phyloP scores from a whole-genome alignment of 2,888 invertebrate species.

The Tetragonisca angustula region DNA sequence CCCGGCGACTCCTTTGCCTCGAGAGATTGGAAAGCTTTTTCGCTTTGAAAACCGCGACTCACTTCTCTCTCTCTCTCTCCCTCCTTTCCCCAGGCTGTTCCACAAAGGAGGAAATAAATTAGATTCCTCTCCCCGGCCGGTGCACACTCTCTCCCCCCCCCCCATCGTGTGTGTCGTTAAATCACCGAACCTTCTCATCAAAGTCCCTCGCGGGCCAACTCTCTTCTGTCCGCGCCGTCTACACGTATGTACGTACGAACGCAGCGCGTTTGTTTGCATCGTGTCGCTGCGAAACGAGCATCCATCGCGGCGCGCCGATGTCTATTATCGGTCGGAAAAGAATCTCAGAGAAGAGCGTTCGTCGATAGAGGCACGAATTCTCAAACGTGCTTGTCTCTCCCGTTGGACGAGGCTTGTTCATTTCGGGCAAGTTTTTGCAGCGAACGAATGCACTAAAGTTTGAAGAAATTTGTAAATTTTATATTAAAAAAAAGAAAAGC shows the following conservation, averaged over 20 bases:
- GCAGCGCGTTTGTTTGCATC: constrained; percentile 61
- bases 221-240: background rate
- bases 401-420: too few species aligned
- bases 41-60: constrained; percentile 58
- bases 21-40: constrained; percentile 72
- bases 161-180: constrained; percentile 44
- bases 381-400: too few species aligned
- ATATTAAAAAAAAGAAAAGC: too few species aligned
- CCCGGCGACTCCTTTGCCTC: constrained; percentile 65
- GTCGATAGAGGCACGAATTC: too few species aligned
- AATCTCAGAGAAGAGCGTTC: fast-evolving
- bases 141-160: background rate
- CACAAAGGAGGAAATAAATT: constrained; percentile 61
- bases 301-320: constrained; percentile 66
- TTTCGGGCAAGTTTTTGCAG: too few species aligned
- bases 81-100: constrained; percentile 33
- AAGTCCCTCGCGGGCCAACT: constrained; percentile 24
- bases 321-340: constrained; percentile 25
- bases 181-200: constrained; percentile 52
- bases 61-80: constrained; percentile 27
- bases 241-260: too few species aligned
- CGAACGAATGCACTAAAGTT: too few species aligned
- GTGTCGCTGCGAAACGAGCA: background rate
- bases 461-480: too few species aligned
- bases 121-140: constrained; percentile 50